Evolutionary conservation across 2,113 vertebrate species (phyloP).

Genomic region (Poeciliopsis prolifica): DNA sequence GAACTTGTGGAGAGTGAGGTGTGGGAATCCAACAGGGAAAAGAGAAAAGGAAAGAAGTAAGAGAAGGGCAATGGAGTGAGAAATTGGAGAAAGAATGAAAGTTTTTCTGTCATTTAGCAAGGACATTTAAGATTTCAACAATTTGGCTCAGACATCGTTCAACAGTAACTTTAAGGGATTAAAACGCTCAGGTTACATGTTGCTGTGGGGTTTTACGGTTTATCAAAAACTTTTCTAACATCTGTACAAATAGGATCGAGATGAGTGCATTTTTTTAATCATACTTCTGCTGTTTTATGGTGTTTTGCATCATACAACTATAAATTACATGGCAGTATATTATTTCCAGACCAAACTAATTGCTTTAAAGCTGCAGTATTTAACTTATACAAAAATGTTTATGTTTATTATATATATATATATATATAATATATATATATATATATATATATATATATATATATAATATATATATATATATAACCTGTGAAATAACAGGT

Average conservation of each 20-base stretch:
- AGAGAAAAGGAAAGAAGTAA: constrained; percentile 25
- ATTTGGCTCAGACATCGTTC: not conserved
- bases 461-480: too few species aligned
- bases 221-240: not conserved
- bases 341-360: too few species aligned
- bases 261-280: not conserved
- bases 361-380: too few species aligned
- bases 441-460: too few species aligned
- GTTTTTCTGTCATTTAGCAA: constrained; percentile 54
- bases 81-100: constrained; percentile 65
- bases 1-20: constrained; percentile 35
- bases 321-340: too few species aligned
- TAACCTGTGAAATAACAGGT: too few species aligned
- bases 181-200: constrained; percentile 1
- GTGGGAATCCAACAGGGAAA: constrained; percentile 23
- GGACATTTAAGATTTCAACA: constrained; percentile 34
- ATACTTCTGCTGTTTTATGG: not conserved
- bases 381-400: too few species aligned
- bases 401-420: too few species aligned
- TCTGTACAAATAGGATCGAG: not conserved
- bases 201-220: not conserved
- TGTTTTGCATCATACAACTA: not conserved
- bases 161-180: not conserved
- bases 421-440: too few species aligned
- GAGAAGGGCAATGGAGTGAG: constrained; percentile 61